These are phyloP conservation scores for Celastrina argiolus DNA, from an alignment of 2,888 invertebrate species.

Conservation along the genomic window DNA sequence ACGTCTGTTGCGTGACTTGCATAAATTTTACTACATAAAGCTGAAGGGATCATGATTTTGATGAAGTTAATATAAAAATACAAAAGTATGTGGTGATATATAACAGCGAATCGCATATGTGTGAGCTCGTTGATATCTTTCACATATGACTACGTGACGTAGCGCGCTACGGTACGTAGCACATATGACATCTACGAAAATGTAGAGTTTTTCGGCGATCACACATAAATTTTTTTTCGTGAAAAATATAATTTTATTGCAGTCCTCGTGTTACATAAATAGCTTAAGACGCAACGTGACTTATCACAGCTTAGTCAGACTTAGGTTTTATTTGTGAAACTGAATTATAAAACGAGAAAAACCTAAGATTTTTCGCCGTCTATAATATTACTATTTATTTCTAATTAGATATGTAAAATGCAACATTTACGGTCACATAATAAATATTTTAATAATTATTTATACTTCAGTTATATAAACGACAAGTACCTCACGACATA, in stretches of 20 bases:
- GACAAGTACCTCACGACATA: too few relatives aligned
- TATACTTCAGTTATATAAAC: too few relatives aligned
- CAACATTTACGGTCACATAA: too few relatives aligned
- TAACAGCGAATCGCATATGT: not conserved
- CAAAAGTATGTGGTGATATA: not conserved
- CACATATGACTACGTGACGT: constrained; percentile 41
- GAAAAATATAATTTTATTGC: not conserved
- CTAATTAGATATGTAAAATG: too few relatives aligned
- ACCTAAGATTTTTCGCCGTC: too few relatives aligned
- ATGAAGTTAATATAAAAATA: too few relatives aligned
- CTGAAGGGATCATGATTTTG: too few relatives aligned
- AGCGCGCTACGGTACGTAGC: constrained; percentile 31
- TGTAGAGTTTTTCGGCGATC: not conserved
- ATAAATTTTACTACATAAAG: too few relatives aligned
- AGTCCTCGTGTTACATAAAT: not conserved
- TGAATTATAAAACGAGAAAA: not conserved
- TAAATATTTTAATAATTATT: too few relatives aligned
- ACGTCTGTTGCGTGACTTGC: too few relatives aligned
- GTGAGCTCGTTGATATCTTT: constrained; percentile 45
- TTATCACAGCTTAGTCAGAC: not conserved
- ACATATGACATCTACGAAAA: constrained; percentile 26
- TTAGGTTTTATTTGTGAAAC: not conserved
- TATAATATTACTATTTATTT: too few relatives aligned
- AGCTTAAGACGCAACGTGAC: not conserved
- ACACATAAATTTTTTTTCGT: not conserved